Evolutionary conservation across 2,113 vertebrate species (phyloP), one percentile per base, ranked within the genome.

Genomic region (Columba livia): DNA sequence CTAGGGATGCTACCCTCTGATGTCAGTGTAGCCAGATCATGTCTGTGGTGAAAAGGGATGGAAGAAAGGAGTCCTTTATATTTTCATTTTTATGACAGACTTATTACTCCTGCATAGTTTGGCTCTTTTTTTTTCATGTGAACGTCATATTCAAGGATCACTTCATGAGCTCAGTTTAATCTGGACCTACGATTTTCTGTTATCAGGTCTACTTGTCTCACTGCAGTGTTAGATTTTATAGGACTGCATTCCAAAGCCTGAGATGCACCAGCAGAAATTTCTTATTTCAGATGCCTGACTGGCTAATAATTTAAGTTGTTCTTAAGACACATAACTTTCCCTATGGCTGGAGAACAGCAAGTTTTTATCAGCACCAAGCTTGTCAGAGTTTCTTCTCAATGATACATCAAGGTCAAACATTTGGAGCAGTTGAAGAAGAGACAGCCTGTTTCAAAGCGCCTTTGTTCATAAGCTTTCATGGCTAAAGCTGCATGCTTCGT

Each of bases 381-480:
- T 92, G 90, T 61, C 79, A 85, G 29, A 71, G 62, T 96, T 92
- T 94, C 75, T 91, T 69, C 84, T 79, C 94, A 80, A 28, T 67
- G 80, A 80, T 57, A 80, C 51, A 75, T 48, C 66, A 92, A 95
- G 78, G 88, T 87, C 90, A 95, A 82, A 90, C 48, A 87, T 74
- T 80, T 79, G 71, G 60, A 85, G 72, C 77, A 50, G 42, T 1
- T 79, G 62, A 77, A 85, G 54, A 69, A 29, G 73, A 80, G n/a
- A 85, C 19, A 81, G 64, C 38, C 21, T 12, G 26, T 83, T 96
- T 94, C 85, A 96, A 96, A 97, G n/a, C 66, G 90, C 57, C 71
- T 94, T 91, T 94, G 84, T 94, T 78, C 71, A 15, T 65, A 61
- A 82, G 51, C n/a, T 85, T 80, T 70, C 64, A 32, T 19, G 29